These are phyloP conservation scores for Taenioides sp. DNA, from an alignment of 2,797 vertebrate species.

Conservation along the genomic window DNA sequence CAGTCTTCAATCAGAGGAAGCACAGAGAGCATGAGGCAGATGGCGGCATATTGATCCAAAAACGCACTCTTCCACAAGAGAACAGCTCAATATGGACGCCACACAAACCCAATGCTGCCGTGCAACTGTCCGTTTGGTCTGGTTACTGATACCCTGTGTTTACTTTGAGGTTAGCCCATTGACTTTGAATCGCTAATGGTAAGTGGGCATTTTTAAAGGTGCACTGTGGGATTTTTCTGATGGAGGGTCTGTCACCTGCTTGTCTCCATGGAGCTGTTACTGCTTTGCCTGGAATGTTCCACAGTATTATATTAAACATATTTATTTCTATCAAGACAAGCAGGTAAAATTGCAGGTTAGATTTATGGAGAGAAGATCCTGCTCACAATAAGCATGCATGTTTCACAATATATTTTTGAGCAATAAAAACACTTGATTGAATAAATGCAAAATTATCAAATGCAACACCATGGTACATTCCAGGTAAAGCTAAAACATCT, in stretches of 20 bases:
- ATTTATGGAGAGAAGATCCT: no score
- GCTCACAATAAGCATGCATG: no score
- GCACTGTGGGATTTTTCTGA: no score
- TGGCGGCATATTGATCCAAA: constrained; percentile 68
- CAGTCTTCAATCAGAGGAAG: constrained; percentile 60
- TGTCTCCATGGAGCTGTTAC: no score
- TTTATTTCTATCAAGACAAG: no score
- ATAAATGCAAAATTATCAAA: background rate
- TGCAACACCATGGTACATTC: background rate
- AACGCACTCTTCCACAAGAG: constrained; percentile 49
- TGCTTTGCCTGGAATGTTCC: no score
- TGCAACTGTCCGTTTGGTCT: constrained; percentile 35
- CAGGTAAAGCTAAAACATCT: background rate
- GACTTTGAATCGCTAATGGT: background rate
- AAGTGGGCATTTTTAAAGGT: background rate
- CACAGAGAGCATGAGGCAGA: constrained; percentile 52
- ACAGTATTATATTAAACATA: background rate
- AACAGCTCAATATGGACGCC: constrained; percentile 58
- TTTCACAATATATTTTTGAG: no score
- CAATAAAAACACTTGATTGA: no score
- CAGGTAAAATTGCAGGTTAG: no score
- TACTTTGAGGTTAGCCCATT: background rate
- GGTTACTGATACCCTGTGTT: constrained; percentile 4
- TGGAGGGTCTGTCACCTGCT: no score
- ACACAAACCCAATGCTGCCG: constrained; percentile 34